Conservation (phyloP, 30 jellyfish, hydroid and myxozoan genomes). For the Aurelia sp. region DNA sequence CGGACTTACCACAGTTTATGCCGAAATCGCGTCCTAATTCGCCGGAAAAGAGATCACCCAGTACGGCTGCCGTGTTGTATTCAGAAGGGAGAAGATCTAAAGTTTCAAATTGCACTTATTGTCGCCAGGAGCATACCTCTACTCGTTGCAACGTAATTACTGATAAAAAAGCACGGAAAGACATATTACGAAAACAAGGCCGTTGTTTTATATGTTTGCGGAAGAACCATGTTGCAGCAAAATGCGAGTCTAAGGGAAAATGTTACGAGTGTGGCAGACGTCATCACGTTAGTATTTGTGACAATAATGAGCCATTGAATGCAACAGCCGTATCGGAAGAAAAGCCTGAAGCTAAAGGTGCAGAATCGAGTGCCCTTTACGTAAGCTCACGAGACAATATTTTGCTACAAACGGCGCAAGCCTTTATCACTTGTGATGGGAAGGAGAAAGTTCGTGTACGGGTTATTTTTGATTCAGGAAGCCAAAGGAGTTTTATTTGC, state of each 20-base stretch:
- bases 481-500: slow-evolving; percentile 25
- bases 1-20: too few species aligned
- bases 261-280: too few species aligned
- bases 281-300: slow-evolving; percentile 29
- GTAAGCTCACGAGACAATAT: neutral
- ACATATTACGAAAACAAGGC: too few species aligned
- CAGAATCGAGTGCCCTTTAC: neutral
- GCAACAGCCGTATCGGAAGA: neutral
- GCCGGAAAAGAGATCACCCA: too few species aligned
- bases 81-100: too few species aligned
- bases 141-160: slow-evolving; percentile 11
- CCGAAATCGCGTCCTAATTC: too few species aligned
- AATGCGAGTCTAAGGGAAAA: too few species aligned
- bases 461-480: slow-evolving; percentile 22
- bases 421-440: neutral
- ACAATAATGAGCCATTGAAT: neutral
- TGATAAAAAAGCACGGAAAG: slow-evolving; percentile 31
- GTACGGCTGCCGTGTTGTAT: too few species aligned
- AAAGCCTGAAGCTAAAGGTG: neutral
- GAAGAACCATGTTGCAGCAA: too few species aligned
- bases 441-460: slow-evolving; percentile 23
- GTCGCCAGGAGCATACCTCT: slow-evolving; percentile 14
- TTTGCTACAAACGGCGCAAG: slow-evolving; percentile 46
- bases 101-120: slow-evolving; percentile 4
- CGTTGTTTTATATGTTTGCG: too few species aligned